phyloP scores from a whole-genome alignment of 2,797 vertebrate species.

The Ambastaia sidthimunki region DNA sequence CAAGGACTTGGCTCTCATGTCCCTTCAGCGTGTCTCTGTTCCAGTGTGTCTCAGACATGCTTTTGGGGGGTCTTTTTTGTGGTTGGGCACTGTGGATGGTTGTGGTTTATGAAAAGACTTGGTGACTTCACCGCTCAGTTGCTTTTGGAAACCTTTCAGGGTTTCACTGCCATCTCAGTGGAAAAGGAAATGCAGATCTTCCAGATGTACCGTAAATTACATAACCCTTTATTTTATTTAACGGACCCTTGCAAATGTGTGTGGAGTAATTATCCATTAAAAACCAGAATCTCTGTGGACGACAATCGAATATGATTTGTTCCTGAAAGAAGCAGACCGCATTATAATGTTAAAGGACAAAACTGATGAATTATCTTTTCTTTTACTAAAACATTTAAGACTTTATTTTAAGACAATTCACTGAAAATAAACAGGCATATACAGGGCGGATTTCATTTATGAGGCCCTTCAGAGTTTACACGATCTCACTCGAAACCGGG shows the following conservation, averaged over 20 bases:
- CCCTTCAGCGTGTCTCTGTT: constrained; percentile 43
- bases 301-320: background rate
- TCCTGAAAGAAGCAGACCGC: background rate
- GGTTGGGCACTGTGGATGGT: constrained; percentile 60
- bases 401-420: constrained; percentile 5
- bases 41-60: constrained; percentile 58
- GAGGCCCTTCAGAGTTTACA: background rate
- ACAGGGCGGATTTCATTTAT: constrained; percentile 4
- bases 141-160: constrained; percentile 62
- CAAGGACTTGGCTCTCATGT: constrained; percentile 49
- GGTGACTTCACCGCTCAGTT: constrained; percentile 70
- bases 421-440: background rate
- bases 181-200: constrained; percentile 30
- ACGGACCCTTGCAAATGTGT: background rate
- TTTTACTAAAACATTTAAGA: background rate
- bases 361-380: background rate
- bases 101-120: constrained; percentile 67
- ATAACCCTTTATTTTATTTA: constrained; percentile 17
- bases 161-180: constrained; percentile 46
- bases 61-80: constrained; percentile 71
- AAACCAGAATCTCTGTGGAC: background rate
- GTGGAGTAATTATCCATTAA: background rate
- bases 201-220: constrained; percentile 1
- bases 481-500: background rate
- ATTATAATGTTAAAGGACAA: background rate